phyloP scores from a whole-genome alignment of 2,113 vertebrate species.

The Girardinichthys multiradiatus region DNA sequence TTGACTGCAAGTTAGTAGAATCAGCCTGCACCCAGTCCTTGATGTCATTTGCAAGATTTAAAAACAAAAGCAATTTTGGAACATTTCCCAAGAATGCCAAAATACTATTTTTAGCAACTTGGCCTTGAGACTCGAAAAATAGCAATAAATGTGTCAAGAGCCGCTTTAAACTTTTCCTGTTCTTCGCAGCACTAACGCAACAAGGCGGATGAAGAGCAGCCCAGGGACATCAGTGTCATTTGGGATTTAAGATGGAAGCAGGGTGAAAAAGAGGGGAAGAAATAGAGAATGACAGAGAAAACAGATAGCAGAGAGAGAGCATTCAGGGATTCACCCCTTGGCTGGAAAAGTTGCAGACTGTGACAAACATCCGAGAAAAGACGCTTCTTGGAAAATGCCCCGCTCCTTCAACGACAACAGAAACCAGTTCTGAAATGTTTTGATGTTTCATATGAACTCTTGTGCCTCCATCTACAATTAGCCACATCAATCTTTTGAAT shows the following conservation, averaged over 20 bases:
- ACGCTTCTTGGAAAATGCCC: conserved; percentile 35
- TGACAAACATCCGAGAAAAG: conserved; percentile 38
- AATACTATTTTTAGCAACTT: conserved; percentile 35
- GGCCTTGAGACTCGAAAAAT: conserved; percentile 29
- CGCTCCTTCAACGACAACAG: conserved; percentile 5
- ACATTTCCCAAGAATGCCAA: conserved; percentile 6
- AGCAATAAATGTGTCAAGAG: conserved; percentile 49
- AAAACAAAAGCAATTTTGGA: neutral
- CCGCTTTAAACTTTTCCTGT: conserved; percentile 33
- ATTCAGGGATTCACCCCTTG: conserved; percentile 40
- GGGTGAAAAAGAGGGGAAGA: conserved; percentile 48
- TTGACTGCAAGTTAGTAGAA: neutral
- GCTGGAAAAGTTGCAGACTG: conserved; percentile 51
- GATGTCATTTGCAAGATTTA: neutral
- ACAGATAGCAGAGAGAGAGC: conserved; percentile 36
- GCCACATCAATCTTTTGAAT: conserved; percentile 38
- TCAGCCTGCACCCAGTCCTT: neutral
- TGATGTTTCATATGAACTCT: conserved; percentile 27
- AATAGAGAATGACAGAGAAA: conserved; percentile 55
- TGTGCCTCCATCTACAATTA: conserved; percentile 45
- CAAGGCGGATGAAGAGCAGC: conserved; percentile 58
- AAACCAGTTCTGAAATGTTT: conserved; percentile 40
- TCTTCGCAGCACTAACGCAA: conserved; percentile 13
- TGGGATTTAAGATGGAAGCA: conserved; percentile 48
- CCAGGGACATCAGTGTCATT: conserved; percentile 66